These are phyloP conservation scores for Colletes gigas DNA, from an alignment of 1,140 invertebrate genomes.

Conservation along the genomic window DNA sequence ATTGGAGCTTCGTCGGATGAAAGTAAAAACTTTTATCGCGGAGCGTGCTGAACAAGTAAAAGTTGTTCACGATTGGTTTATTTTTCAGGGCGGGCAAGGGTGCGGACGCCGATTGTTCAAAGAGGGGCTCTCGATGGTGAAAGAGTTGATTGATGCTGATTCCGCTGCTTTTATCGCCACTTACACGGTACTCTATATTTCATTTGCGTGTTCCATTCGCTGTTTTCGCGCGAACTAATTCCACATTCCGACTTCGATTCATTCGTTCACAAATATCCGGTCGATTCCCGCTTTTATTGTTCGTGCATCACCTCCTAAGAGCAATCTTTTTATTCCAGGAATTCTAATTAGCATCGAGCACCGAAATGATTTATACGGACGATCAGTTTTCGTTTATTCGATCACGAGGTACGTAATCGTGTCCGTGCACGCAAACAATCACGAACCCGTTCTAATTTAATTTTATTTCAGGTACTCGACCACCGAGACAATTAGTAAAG, in stretches of 20 bases:
- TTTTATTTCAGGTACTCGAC: not conserved
- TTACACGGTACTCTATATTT: slow-evolving; percentile 43
- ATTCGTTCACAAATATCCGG: no score
- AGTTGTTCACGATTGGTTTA: slow-evolving; percentile 6
- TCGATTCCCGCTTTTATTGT: no score
- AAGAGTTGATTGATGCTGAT: slow-evolving; percentile 41
- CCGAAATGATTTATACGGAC: no score
- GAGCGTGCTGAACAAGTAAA: not conserved
- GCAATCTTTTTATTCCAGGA: no score
- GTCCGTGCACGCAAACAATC: no score
- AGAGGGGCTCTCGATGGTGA: slow-evolving; percentile 1
- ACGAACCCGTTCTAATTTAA: not conserved
- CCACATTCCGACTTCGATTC: no score
- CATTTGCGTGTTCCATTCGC: not conserved
- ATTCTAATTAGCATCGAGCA: no score
- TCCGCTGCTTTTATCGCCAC: slow-evolving; percentile 31
- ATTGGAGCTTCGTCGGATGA: not conserved
- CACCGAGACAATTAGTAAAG: no score
- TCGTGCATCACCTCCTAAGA: no score
- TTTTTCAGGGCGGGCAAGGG: slow-evolving; percentile 15
- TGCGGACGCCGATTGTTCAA: slow-evolving; percentile 14
- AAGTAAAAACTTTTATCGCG: not conserved
- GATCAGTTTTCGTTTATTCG: not conserved
- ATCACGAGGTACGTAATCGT: not conserved
- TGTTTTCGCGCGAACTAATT: not conserved